Conservation (phyloP, 2,888 invertebrate species). For the Petrolisthes cinctipes region DNA sequence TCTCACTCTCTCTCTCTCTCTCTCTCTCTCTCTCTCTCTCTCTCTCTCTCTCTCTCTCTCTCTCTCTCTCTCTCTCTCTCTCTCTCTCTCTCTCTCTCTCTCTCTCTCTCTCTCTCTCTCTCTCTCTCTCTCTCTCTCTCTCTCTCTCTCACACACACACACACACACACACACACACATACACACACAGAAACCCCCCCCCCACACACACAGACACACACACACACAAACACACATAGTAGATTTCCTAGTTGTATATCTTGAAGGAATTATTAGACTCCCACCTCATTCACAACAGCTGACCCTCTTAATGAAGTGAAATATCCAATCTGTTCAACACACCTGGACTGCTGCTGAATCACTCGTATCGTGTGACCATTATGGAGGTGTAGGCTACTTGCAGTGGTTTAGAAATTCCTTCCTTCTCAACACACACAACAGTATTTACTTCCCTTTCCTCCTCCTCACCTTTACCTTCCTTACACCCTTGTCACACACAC, state of each 20-base stretch:
- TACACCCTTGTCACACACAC: too few species aligned
- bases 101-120: not conserved
- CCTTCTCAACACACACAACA: too few species aligned
- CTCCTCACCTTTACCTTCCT: not conserved
- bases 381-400: too few species aligned
- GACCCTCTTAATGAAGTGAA: not conserved
- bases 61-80: not conserved
- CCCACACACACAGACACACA: too few species aligned
- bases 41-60: not conserved
- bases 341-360: not conserved
- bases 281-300: not conserved
- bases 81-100: not conserved
- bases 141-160: not conserved
- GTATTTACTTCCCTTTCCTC: too few species aligned
- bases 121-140: slow-evolving; percentile 18
- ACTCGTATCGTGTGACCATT: too few species aligned
- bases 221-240: too few species aligned
- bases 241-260: too few species aligned
- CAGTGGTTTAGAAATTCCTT: too few species aligned
- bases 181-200: too few species aligned
- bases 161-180: too few species aligned
- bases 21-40: not conserved
- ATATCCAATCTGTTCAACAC: not conserved
- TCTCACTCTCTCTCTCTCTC: not conserved
- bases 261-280: not conserved